Evolutionary conservation across 2,888 invertebrate species (phyloP), one percentile per base, ranked within the genome.

Genomic region (Phragmatobia fuliginosa): DNA sequence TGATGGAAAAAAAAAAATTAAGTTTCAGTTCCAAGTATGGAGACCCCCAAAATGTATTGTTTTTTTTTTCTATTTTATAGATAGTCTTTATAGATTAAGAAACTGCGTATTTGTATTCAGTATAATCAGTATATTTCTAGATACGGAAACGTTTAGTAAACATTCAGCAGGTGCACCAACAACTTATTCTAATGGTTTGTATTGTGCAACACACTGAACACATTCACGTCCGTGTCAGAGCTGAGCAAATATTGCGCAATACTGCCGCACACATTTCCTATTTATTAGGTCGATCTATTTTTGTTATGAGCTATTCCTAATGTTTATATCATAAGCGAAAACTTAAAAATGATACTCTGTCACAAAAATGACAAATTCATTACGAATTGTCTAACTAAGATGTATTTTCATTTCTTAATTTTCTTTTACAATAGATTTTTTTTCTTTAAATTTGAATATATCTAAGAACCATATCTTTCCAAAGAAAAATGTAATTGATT

Each of bases 241-340:
- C 41, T 41, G 49, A 68, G 56, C 77, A 70, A 76, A 79, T 74
- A 83, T 92, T 92, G 86, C 91, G 91, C 84, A 93, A 93, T 82
- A 80, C 78, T 80, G 80, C 85, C 83, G 78, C 83, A 84, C 81
- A 82, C 84, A 88, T 87, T 91, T 90, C 86, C 87, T 89, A 89
- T 92, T 91, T 92, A 93, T 92, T 92, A 88, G 92, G 92, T 91
- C 92, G 90, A 87, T 89, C 93, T 93, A 92, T 93, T 93, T 90
- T 83, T 76, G 89, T 88, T 90, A 90, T 89, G 83, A 81, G 83
- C 79, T 86, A 86, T 85, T 90, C 91, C 91, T 89, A 90, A 89
- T 90, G 88, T 86, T 89, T 85, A 80, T 85, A 84, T 78, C 78
- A 82, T 82, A 76, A 71, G 75, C 75, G 78, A 82, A 78, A 72